phyloP scores from a whole-genome alignment of 2,888 invertebrate species.

The Arge pagana region DNA sequence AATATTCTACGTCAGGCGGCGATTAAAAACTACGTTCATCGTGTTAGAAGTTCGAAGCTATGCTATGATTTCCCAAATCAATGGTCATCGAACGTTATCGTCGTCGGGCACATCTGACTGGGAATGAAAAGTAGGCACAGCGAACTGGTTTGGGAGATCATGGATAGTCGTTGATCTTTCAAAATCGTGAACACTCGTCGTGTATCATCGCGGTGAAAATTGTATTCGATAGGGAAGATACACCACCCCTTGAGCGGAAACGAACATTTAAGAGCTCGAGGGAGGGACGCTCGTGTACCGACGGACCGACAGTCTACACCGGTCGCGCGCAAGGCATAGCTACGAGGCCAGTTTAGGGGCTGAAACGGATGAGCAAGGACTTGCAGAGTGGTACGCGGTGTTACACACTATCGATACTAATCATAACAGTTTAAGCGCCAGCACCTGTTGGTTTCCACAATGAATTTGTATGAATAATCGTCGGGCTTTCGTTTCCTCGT shows the following conservation, averaged over 20 bases:
- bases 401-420: slow-evolving; percentile 18
- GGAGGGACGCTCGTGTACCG: neutral
- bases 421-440: slow-evolving; percentile 14
- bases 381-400: slow-evolving; percentile 20
- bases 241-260: slow-evolving; percentile 41
- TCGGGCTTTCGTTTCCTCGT: neutral
- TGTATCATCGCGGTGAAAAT: neutral
- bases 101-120: too few relatives aligned
- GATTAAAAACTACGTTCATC: too few relatives aligned
- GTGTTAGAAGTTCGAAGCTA: too few relatives aligned
- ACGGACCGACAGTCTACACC: neutral
- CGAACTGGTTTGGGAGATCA: too few relatives aligned
- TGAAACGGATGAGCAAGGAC: too few relatives aligned
- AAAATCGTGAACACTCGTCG: neutral
- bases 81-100: too few relatives aligned
- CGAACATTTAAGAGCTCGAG: slow-evolving; percentile 44
- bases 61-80: too few relatives aligned
- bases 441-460: slow-evolving; percentile 27
- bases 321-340: slow-evolving; percentile 2
- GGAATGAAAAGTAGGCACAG: too few relatives aligned
- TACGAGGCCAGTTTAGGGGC: neutral
- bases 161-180: too few relatives aligned
- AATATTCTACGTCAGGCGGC: too few relatives aligned
- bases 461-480: slow-evolving; percentile 25
- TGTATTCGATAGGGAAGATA: slow-evolving; percentile 38